Conservation (phyloP, 2,888 invertebrate genomes). For the Ryuthela nishihirai region DNA sequence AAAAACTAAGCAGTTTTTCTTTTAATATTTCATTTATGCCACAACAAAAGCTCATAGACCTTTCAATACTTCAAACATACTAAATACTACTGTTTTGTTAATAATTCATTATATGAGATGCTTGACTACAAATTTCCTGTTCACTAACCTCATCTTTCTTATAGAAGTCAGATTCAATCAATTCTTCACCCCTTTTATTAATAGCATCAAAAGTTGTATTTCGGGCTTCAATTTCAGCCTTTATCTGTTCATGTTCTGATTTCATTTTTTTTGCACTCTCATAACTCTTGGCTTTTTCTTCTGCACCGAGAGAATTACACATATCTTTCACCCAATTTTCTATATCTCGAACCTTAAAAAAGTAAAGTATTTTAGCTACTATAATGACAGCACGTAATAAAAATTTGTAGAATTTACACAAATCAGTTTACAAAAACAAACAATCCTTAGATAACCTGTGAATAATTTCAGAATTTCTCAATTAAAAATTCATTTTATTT, state of each 20-base stretch:
- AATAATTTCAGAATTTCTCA: no score
- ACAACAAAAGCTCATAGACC: no score
- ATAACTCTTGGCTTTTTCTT: slow-evolving; percentile 71
- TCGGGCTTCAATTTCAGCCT: slow-evolving; percentile 80
- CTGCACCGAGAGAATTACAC: slow-evolving; percentile 69
- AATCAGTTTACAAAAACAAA: no score
- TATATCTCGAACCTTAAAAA: slow-evolving; percentile 68
- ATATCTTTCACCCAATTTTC: slow-evolving; percentile 81
- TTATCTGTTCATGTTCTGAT: slow-evolving; percentile 75
- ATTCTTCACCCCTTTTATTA: slow-evolving; percentile 69
- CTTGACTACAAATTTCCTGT: slow-evolving; percentile 47
- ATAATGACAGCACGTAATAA: no score
- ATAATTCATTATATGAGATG: slow-evolving; percentile 45
- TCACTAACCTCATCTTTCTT: slow-evolving; percentile 60
- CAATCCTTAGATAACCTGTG: no score
- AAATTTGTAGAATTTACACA: no score
- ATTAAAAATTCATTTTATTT: no score
- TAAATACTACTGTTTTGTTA: neutral
- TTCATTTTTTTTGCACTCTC: slow-evolving; percentile 73
- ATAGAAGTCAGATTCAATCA: slow-evolving; percentile 80
- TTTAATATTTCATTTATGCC: no score
- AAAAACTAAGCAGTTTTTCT: no score
- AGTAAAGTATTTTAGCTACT: neutral
- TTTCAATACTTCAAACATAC: neutral
- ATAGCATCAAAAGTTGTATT: slow-evolving; percentile 72